Conservation (phyloP, 2,797 vertebrate species). For the Botia almorhae region DNA sequence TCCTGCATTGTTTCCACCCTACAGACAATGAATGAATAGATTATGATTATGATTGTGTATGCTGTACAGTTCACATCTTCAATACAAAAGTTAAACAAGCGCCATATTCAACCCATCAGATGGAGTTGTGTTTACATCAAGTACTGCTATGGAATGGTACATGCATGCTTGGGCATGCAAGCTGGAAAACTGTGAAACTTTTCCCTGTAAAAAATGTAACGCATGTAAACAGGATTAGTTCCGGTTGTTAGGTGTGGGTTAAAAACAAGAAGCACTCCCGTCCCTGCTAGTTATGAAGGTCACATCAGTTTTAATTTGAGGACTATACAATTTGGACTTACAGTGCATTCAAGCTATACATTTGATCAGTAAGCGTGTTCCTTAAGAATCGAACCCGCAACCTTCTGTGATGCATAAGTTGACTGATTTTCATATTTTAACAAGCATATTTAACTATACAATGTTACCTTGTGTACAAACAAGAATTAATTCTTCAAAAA, state of each 20-base stretch:
- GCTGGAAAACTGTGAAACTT: background rate
- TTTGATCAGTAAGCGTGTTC: too few relatives aligned
- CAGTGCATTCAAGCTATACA: too few relatives aligned
- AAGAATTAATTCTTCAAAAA: background rate
- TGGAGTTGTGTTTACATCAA: background rate
- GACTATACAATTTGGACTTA: too few relatives aligned
- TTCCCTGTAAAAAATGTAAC: slow-evolving; percentile 3
- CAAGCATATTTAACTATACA: too few relatives aligned
- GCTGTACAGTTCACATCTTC: background rate
- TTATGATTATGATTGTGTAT: background rate
- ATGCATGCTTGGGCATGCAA: slow-evolving; percentile 6
- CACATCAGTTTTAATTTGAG: background rate
- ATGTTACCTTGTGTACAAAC: too few relatives aligned
- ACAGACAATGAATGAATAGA: slow-evolving; percentile 24
- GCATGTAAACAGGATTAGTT: slow-evolving; percentile 11
- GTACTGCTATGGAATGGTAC: background rate
- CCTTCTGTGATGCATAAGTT: background rate
- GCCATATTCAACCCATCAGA: background rate
- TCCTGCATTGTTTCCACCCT: slow-evolving; percentile 98
- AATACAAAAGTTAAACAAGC: background rate
- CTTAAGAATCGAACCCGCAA: too few relatives aligned
- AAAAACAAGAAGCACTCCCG: background rate
- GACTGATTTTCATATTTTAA: too few relatives aligned
- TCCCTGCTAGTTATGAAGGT: background rate
- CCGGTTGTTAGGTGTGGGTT: slow-evolving; percentile 15